These are phyloP conservation scores for Volucella zonaria DNA, from an alignment of 2,888 invertebrate species.

Conservation along the genomic window DNA sequence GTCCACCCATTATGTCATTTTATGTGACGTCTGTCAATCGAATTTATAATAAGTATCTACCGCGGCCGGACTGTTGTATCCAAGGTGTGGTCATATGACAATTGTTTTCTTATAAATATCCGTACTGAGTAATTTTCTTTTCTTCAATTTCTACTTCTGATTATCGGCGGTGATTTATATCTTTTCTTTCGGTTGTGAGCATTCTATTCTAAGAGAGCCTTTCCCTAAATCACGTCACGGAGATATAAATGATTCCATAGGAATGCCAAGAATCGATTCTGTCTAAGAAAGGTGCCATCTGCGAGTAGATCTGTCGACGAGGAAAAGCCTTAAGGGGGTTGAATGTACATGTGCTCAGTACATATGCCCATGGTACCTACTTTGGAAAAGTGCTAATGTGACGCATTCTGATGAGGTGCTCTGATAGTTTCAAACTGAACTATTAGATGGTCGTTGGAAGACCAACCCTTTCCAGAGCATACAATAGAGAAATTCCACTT, in stretches of 20 bases:
- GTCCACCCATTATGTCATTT: conserved; percentile 54
- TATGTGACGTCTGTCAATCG: conserved; percentile 65
- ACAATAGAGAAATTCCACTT: no score
- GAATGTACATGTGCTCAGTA: not conserved
- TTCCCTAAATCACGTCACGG: conserved; percentile 33
- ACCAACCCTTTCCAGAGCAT: no score
- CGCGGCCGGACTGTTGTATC: not conserved
- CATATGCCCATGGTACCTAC: not conserved
- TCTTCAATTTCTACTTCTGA: conserved; percentile 23
- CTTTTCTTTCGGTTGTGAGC: conserved; percentile 7
- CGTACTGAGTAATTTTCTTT: not conserved
- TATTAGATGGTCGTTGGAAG: no score
- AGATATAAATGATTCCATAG: conserved; percentile 41
- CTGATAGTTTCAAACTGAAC: no score
- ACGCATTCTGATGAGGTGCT: no score
- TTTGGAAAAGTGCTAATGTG: no score
- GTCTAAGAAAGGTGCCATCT: conserved; percentile 1
- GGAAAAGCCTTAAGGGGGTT: not conserved
- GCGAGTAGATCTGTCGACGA: not conserved
- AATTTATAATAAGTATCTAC: conserved; percentile 47
- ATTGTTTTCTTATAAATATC: conserved; percentile 6
- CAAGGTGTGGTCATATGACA: conserved; percentile 48
- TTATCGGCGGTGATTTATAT: conserved; percentile 34
- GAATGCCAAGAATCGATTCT: conserved; percentile 27
- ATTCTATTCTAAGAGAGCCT: conserved; percentile 10